Base-by-base conservation (phyloP, 2,797 vertebrate species). In the Pangasius larnaudii region DNA sequence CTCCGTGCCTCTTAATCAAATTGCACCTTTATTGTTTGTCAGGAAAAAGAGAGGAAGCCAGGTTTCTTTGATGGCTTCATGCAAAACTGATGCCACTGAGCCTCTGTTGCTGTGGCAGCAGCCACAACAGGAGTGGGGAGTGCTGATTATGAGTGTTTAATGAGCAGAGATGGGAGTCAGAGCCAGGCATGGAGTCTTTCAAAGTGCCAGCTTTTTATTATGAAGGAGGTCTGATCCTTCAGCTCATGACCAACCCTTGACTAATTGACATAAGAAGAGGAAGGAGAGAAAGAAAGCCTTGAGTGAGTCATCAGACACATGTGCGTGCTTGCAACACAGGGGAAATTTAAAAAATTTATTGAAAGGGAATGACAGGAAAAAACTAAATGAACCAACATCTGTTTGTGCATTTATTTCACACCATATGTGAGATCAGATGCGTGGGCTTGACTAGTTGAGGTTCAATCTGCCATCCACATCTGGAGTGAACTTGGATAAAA, bases 401-500 rank as follows among this genome's bases (percentile, higher is more conserved):
- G 83, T 86, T 80, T 27, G 39, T 89, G 86, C 74, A 86, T 89
- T 81, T 87, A 84, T 82, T 87, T 89, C 82, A 77, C 71, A 63
- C 71, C 78, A 79, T 86, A 85, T 42, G 63, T 85, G 77, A 74
- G n/a, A 36, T 61, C 30, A 27, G 42, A 89, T 69, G 83, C 81
- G 39, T 53, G 33, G 85, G 87, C 69, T 85, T 19, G 86, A 46
- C 27, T 56, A 77, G 69, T 72, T 63, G 77, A 71, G 90, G 85
- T 75, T 65, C 80, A 88, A 91, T 91, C 89, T 91, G 90, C 86
- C 90, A 86, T 87, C 61, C 91, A 87, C 94, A 93, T 94, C 94
- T 95, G 93, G 91, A 91, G 90, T n/a, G 65, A 87, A 87, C 89
- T 92, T 95, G 93, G 93, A 94, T 74, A n/a, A 79, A 91, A 83